Percentiles rank a stretch among this genome's conserved stretches.
These are phyloP conservation scores for Octopus bimaculoides DNA, from an alignment of 1,140 invertebrate species.

Conservation along the genomic window DNA sequence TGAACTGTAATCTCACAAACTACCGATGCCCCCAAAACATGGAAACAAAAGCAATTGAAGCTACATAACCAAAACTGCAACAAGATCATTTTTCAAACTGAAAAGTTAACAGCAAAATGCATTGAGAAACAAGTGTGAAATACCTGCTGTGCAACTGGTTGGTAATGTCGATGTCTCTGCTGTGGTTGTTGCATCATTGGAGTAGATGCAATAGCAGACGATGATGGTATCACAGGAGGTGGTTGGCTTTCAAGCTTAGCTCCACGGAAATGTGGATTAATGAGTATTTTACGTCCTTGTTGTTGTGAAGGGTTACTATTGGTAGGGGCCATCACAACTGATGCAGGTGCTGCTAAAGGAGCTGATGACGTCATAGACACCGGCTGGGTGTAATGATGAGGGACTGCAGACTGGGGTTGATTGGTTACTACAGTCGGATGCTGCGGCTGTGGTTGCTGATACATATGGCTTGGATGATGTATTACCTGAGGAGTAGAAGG, in stretches of 20 bases:
- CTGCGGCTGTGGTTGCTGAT: not conserved
- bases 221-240: not conserved
- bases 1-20: too few relatives aligned
- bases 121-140: too few relatives aligned
- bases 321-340: not conserved
- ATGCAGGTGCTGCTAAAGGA: not conserved
- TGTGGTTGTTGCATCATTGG: not conserved
- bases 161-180: not conserved
- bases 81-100: too few relatives aligned
- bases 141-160: not conserved
- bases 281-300: not conserved
- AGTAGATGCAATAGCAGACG: conserved; percentile 3
- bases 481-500: not conserved
- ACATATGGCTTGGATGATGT: not conserved
- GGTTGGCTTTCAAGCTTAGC: not conserved
- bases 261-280: not conserved
- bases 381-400: not conserved
- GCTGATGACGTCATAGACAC: not conserved
- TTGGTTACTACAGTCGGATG: not conserved
- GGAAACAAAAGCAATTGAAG: too few relatives aligned
- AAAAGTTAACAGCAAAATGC: too few relatives aligned
- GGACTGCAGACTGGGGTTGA: not conserved
- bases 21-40: too few relatives aligned
- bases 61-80: too few relatives aligned
- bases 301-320: not conserved